Evolutionary conservation across 2,797 vertebrate species (phyloP).

Genomic region (Pipistrellus nathusii): DNA sequence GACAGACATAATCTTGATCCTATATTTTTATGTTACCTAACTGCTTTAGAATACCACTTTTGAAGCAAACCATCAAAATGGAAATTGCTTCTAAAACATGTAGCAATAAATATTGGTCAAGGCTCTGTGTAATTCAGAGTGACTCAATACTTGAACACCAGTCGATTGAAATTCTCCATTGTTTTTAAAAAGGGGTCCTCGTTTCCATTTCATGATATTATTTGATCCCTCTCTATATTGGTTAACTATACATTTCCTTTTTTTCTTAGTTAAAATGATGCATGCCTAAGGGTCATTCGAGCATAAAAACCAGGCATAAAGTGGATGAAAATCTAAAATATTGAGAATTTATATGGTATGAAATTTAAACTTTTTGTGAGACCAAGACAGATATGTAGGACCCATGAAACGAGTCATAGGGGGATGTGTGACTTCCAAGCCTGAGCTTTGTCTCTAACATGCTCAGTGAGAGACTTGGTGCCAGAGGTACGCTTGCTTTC

Average conservation of each 20-base stretch:
- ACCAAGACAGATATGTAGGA: neutral
- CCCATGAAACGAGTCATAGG: neutral
- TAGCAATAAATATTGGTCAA: slow-evolving; percentile 87
- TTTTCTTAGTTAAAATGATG: slow-evolving; percentile 45
- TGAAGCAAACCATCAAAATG: slow-evolving; percentile 87
- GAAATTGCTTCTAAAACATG: slow-evolving; percentile 87
- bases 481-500: neutral
- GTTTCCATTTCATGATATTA: slow-evolving; percentile 57
- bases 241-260: slow-evolving; percentile 18
- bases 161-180: slow-evolving; percentile 63
- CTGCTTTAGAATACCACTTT: slow-evolving; percentile 85
- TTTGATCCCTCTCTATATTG: slow-evolving; percentile 37
- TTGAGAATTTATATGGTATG: neutral
- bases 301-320: neutral
- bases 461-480: neutral
- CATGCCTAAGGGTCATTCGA: slow-evolving; percentile 45
- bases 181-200: slow-evolving; percentile 63
- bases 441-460: neutral
- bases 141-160: slow-evolving; percentile 80
- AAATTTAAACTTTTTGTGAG: slow-evolving; percentile 23
- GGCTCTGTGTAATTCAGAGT: slow-evolving; percentile 86
- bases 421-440: neutral
- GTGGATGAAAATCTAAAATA: neutral
- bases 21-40: slow-evolving; percentile 88
- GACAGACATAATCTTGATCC: slow-evolving; percentile 86